These are phyloP conservation scores for Rhodophaea formosa DNA, from an alignment of 2,888 invertebrate species.

Conservation along the genomic window DNA sequence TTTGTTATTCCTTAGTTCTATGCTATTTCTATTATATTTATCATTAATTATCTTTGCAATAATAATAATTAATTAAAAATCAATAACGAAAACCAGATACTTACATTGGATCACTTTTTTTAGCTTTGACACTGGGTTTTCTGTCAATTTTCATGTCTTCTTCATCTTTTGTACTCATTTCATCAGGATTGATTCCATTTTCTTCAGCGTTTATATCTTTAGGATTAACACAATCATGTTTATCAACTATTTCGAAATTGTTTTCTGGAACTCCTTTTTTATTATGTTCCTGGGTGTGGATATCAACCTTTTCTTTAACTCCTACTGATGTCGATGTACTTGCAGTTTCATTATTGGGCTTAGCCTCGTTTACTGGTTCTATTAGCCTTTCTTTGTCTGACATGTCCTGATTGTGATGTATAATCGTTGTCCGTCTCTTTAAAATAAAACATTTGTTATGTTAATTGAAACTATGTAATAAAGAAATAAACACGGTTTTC, in stretches of 20 bases:
- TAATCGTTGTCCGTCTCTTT: conserved; percentile 24
- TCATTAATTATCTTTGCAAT: no score
- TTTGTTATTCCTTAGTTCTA: no score
- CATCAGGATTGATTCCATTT: no score
- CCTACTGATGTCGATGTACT: not conserved
- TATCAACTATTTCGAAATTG: not conserved
- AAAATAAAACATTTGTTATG: no score
- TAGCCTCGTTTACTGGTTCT: not conserved
- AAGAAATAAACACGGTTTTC: no score
- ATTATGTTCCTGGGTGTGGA: not conserved
- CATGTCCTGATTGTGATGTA: not conserved
- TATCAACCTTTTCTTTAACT: not conserved
- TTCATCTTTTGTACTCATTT: not conserved
- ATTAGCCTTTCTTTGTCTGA: not conserved
- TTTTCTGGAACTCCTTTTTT: no score
- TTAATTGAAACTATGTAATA: no score
- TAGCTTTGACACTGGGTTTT: not conserved
- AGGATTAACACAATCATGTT: no score
- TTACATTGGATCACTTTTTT: conserved; percentile 1
- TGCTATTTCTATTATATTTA: no score
- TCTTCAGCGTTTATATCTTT: no score
- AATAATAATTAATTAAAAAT: not conserved
- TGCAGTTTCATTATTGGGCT: not conserved
- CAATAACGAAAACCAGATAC: no score
- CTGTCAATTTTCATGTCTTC: not conserved